A percentile compares a stretch with the other conserved stretches of the same genome.
Evolutionary conservation across 2,888 invertebrate species (phyloP).

Genomic region (Pinctada fucata): DNA sequence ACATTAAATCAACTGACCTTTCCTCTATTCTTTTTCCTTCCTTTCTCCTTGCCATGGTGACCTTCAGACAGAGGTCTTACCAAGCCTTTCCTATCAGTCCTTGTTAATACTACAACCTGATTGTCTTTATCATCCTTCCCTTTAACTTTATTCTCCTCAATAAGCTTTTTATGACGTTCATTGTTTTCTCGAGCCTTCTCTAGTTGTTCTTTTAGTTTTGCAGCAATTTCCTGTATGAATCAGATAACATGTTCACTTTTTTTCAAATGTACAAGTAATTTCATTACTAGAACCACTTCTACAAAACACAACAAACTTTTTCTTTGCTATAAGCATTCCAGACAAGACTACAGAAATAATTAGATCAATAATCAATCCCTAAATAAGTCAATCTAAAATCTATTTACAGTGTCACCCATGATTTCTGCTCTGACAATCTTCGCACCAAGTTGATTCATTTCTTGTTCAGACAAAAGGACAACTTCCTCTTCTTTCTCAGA

Average conservation of each 20-base stretch:
- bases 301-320: no score
- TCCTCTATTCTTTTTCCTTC: constrained; percentile 62
- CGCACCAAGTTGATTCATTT: constrained; percentile 93
- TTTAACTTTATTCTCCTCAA: constrained; percentile 17
- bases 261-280: no score
- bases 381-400: no score
- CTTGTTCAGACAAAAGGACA: constrained; percentile 76
- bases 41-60: constrained; percentile 46
- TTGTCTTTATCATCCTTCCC: constrained; percentile 74
- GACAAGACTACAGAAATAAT: no score
- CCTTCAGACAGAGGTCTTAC: constrained; percentile 80
- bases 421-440: constrained; percentile 96
- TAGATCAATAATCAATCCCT: no score
- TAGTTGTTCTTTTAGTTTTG: constrained; percentile 85
- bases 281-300: no score
- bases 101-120: constrained; percentile 67
- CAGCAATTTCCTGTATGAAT: constrained; percentile 80
- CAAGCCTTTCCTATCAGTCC: constrained; percentile 80
- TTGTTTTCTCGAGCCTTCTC: constrained; percentile 82
- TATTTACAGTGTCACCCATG: constrained; percentile 85
- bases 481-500: constrained; percentile 29
- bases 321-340: no score
- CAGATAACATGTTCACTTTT: no score
- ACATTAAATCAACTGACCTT: background rate
- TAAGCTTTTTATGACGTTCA: constrained; percentile 42